Percentiles rank a stretch among this genome's conserved stretches.
Conservation (phyloP, 2,113 vertebrate species). For the Oncorhynchus clarkii region DNA sequence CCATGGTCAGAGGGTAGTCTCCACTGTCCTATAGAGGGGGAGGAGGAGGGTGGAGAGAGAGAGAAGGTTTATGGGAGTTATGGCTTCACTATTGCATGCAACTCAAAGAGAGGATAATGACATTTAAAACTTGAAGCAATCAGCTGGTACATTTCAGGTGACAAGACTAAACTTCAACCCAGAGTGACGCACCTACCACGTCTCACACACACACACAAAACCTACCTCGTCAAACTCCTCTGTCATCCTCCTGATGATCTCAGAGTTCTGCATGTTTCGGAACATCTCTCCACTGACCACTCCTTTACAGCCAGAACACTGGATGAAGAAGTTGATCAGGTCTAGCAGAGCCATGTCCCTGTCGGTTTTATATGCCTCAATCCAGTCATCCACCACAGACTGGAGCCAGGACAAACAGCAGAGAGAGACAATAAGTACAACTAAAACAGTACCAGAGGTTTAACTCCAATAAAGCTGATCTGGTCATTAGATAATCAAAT, state of each 20-base stretch:
- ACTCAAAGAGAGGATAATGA: background rate
- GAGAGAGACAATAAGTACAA: background rate
- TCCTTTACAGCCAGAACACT: constrained; percentile 99
- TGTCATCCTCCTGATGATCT: constrained; percentile 99
- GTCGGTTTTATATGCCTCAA: constrained; percentile 97
- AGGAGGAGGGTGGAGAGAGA: constrained; percentile 7
- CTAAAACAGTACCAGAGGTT: background rate
- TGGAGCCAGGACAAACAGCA: constrained; percentile 59
- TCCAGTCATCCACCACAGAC: constrained; percentile 99
- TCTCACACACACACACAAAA: background rate
- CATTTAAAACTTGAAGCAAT: background rate
- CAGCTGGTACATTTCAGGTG: no score
- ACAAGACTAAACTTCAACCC: no score
- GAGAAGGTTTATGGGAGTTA: background rate
- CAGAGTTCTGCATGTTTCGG: constrained; percentile 98
- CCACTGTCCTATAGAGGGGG: constrained; percentile 87
- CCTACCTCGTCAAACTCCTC: constrained; percentile 99
- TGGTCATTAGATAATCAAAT: background rate
- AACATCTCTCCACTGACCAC: constrained; percentile 99
- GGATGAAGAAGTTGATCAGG: constrained; percentile 99
- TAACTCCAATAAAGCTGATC: no score
- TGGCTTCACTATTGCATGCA: background rate
- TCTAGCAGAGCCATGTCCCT: constrained; percentile 95
- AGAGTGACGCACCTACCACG: background rate
- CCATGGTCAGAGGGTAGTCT: constrained; percentile 98